These are phyloP conservation scores for Myrmecobius fasciatus DNA, from an alignment of 2,113 vertebrate genomes.

Conservation along the genomic window DNA sequence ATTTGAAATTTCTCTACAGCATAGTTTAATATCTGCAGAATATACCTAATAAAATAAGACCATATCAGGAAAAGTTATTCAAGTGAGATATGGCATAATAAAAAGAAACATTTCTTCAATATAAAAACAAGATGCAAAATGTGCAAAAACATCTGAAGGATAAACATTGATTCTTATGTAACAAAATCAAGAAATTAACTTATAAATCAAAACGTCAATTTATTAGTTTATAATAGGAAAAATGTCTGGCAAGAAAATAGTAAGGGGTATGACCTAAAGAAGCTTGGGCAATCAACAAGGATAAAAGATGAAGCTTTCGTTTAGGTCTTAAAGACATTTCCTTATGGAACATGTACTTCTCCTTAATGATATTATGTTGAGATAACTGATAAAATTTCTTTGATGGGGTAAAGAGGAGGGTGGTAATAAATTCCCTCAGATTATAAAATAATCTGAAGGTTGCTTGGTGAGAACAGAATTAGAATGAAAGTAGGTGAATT, in stretches of 20 bases:
- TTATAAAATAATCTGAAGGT: background rate
- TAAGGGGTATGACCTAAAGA: background rate
- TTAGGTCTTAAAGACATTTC: background rate
- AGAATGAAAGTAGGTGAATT: background rate
- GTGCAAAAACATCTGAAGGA: background rate
- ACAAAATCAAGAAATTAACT: background rate
- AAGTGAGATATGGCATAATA: background rate
- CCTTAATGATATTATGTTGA: background rate
- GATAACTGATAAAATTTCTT: background rate
- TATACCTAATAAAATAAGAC: constrained; percentile 4
- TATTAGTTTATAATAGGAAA: background rate
- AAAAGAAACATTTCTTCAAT: background rate
- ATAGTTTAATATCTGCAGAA: constrained; percentile 28
- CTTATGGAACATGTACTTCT: background rate
- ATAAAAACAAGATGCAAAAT: background rate
- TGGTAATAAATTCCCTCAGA: background rate
- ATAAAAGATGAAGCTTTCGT: background rate
- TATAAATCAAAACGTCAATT: background rate
- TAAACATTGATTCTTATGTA: background rate
- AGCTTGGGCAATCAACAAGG: background rate
- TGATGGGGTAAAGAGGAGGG: background rate
- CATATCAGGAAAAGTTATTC: constrained; percentile 9
- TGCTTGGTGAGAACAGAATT: background rate
- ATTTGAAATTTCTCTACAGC: constrained; percentile 12
- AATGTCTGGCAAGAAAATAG: background rate